Base-by-base conservation (phyloP, 1,140 invertebrate species). In the Pemphigus obesinymphae region DNA sequence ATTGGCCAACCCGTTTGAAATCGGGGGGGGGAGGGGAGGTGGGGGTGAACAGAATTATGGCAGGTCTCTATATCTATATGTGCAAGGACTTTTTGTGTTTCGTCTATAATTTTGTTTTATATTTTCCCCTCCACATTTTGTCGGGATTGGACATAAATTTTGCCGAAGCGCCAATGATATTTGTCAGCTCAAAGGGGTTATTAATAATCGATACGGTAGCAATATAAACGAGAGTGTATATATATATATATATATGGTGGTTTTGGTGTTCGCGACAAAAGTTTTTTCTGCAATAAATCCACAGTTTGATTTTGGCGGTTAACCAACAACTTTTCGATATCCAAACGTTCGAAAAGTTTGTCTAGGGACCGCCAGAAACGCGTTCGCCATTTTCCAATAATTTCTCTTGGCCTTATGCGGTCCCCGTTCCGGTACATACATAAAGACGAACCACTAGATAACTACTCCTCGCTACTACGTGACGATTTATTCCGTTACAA, bases 81-180 rank as follows among this genome's bases (percentile, higher is more conserved):
- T n/a, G n/a, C n/a, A n/a, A n/a, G n/a, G n/a, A n/a, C n/a, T n/a
- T n/a, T n/a, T n/a, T n/a, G n/a, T n/a, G n/a, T n/a, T n/a, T n/a
- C n/a, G n/a, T n/a, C n/a, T n/a, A n/a, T n/a, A n/a, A n/a, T n/a
- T n/a, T n/a, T n/a, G n/a, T n/a, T n/a, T n/a, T n/a, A n/a, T n/a
- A n/a, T n/a, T n/a, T n/a, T n/a, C n/a, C n/a, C n/a, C n/a, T n/a
- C n/a, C n/a, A n/a, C n/a, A n/a, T n/a, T n/a, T n/a, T n/a, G n/a
- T n/a, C n/a, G n/a, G n/a, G n/a, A n/a, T n/a, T n/a, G n/a, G n/a
- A 31, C 43, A 76, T 55, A 76, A 55, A 76, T 76, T 50, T 55
- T n/a, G n/a, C 50, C 20, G 40, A 55, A 40, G 20, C 23, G 3
- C 31, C 50, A 53, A 50, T 31, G 48, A 76, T 76, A 76, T 76